These are phyloP conservation scores for Popillia japonica DNA, from an alignment of 1,140 invertebrate genomes.

Conservation along the genomic window DNA sequence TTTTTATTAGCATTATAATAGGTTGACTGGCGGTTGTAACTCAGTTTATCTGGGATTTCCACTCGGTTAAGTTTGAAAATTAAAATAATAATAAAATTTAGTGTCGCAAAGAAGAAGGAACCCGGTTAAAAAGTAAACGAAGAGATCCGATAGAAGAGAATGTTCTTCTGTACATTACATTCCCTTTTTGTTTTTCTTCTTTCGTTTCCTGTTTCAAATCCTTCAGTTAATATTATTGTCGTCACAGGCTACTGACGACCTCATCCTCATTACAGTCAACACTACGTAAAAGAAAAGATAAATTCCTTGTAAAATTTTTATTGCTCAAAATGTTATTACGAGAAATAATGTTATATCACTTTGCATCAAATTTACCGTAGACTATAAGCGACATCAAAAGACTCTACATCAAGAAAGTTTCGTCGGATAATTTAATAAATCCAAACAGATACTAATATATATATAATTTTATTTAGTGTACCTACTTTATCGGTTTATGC, in stretches of 20 bases:
- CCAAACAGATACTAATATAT: slow-evolving; percentile 23
- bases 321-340: slow-evolving; percentile 36
- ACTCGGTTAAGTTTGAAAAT: slow-evolving; percentile 40
- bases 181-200: neutral
- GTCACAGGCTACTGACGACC: slow-evolving; percentile 3
- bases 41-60: slow-evolving; percentile 40
- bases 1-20: slow-evolving; percentile 36
- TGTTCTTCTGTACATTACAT: slow-evolving; percentile 18
- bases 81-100: slow-evolving; percentile 43
- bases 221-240: slow-evolving; percentile 28
- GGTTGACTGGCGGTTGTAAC: slow-evolving; percentile 35
- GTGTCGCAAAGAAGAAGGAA: neutral
- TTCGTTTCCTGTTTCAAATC: neutral
- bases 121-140: neutral
- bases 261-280: slow-evolving; percentile 37
- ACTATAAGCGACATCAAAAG: slow-evolving; percentile 18
- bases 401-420: slow-evolving; percentile 20
- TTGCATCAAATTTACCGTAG: slow-evolving; percentile 6
- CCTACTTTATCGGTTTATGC: neutral
- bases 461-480: neutral
- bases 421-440: slow-evolving; percentile 22
- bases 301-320: slow-evolving; percentile 42
- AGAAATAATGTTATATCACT: slow-evolving; percentile 37
- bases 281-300: slow-evolving; percentile 41
- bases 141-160: neutral